Evolutionary conservation across 1,140 invertebrate genomes (phyloP), one percentile per base, ranked within the genome.

Genomic region (Drosophila carrolli): DNA sequence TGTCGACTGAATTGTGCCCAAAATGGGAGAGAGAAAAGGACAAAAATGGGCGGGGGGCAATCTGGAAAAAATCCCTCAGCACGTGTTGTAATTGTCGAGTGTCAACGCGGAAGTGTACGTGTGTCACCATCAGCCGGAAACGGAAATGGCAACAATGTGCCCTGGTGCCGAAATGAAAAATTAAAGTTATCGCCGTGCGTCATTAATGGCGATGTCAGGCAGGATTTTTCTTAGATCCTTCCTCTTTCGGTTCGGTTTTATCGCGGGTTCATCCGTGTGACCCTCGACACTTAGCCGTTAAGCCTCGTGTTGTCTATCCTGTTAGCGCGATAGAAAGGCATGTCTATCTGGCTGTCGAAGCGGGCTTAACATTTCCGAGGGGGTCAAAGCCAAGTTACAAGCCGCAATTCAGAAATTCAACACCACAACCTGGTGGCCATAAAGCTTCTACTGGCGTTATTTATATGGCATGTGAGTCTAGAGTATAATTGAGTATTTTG

Each of bases 11-110:
- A 68, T 70, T 80, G 73, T 27, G 73, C 72, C 73, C 35, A 68
- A 80, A 85, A 84, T 66, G 38, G 8, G 27, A 60, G 47, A 14
- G 38, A 54, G 47, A 46, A 79, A 65, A 50, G 27, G 38, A 37
- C 4, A 44, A 19, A 29, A 53, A 74, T 54, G 48, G 27, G 29
- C 40, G 13, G 27, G 19, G 19, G 32, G 19, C 23, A 29, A 2
- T 10, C 41, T 47, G 41, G 9, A 44, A 67, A 65, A 72, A 53
- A 48, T 27, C 61, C 67, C 67, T 48, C 47, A 81, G 82, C 82
- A 85, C 82, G 82, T 85, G 82, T 85, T 86, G 78, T 85, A 86
- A 86, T 85, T 86, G 82, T 81, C 82, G 63, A 86, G 65, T 83
- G 75, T 59, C 71, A 63, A 43, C 58, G 78, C 67, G 66, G 66